Percentiles rank a stretch among this genome's conserved stretches.
These are phyloP conservation scores for Tetragonula clypearis DNA, from an alignment of 1,140 invertebrate genomes.

Conservation along the genomic window DNA sequence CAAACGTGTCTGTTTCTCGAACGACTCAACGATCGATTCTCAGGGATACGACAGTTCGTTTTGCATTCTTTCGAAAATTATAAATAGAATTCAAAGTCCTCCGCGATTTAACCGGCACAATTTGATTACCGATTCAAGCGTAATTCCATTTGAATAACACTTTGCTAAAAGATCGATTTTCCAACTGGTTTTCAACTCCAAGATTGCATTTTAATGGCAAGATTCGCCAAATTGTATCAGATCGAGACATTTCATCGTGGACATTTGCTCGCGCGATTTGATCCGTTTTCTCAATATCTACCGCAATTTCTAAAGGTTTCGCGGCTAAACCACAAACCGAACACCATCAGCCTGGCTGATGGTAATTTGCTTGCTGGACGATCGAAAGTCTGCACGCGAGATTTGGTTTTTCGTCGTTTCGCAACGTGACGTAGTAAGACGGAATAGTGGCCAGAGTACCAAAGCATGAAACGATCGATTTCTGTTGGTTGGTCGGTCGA, in stretches of 20 bases:
- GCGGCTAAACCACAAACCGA: constrained; percentile 25
- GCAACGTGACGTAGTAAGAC: background rate
- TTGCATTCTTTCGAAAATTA: background rate
- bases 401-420: constrained; percentile 45
- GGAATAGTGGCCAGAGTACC: constrained; percentile 9
- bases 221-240: background rate
- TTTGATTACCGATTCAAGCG: too few relatives aligned
- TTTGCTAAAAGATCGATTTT: background rate
- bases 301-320: constrained; percentile 6
- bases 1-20: background rate
- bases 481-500: constrained; percentile 8
- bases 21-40: too few relatives aligned
- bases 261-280: background rate
- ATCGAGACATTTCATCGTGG: background rate
- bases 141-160: background rate
- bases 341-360: constrained; percentile 3
- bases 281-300: constrained; percentile 8
- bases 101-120: too few relatives aligned
- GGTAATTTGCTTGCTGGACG: constrained; percentile 27
- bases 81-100: background rate
- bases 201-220: background rate
- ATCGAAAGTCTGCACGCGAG: constrained; percentile 23
- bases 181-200: background rate
- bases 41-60: background rate
- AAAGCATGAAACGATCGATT: constrained; percentile 45